Base-by-base conservation (phyloP, 2,888 invertebrate genomes). In the Strigamia transsilvanica region DNA sequence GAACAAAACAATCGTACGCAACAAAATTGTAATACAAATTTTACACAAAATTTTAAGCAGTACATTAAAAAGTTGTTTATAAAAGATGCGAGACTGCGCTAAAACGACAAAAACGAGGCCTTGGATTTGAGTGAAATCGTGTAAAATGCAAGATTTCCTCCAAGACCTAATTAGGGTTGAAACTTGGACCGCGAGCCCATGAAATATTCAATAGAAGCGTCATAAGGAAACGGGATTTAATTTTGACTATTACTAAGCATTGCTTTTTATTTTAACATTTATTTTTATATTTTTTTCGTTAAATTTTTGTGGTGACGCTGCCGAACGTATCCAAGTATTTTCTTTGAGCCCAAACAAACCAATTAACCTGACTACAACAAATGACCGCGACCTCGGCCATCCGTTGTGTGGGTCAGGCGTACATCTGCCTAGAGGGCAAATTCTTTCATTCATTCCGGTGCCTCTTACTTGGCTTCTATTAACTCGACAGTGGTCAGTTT, bases 281-380 rank as follows among this genome's bases (percentile, higher is more conserved):
- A n/a, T n/a, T n/a, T n/a, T 51, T 51, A 9, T 18, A 15, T 51
- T 56, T 56, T 46, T 46, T 15, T 46, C 46, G 15, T n/a, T 18
- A 56, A 56, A 56, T 73, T 73, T 32, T 15, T 32, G 12, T 32
- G 27, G 1, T 13, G 73, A 27, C 73, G 73, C n/a, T 10, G 32
- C 73, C 27, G 73, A 27, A 73, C 73, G 13, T 56, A 46, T 32
- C 27, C 27, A 27, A 73, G 32, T 27, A 73, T 73, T 73, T 73
- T 73, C 73, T 32, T 56, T 27, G 73, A 32, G 73, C 12, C 73
- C 32, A 73, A 73, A 73, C 73, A 73, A 73, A 73, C 73, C 73
- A 73, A 73, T 73, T 73, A 73, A 73, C 73, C 73, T 73, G 73
- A 73, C 73, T 73, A 73, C 73, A 73, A 73, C 73, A 73, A 73